phyloP scores from a whole-genome alignment of 1,140 invertebrate species.

The Trypoxylus dichotomus region DNA sequence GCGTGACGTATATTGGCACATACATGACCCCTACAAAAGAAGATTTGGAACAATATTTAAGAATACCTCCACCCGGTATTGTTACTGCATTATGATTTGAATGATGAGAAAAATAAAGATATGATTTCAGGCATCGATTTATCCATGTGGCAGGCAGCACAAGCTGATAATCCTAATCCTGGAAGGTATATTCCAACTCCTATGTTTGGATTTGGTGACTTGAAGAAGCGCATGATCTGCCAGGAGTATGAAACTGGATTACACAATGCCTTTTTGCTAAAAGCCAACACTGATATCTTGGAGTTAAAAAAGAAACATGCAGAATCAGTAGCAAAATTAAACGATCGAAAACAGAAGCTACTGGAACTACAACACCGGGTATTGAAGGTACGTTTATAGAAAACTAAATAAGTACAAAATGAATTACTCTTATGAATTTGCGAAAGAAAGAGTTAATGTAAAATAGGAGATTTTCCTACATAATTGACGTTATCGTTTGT shows the following conservation, averaged over 20 bases:
- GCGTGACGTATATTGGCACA: conserved; percentile 61
- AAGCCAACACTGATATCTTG: conserved; percentile 75
- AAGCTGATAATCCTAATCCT: conserved; percentile 89
- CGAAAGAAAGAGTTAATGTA: no score
- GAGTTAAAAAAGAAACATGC: conserved; percentile 74
- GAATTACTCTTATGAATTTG: no score
- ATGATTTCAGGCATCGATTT: conserved; percentile 67
- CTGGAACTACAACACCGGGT: conserved; percentile 76
- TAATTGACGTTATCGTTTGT: no score
- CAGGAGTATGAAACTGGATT: conserved; percentile 81
- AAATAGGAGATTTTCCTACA: no score
- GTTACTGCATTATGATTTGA: not conserved
- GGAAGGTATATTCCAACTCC: conserved; percentile 87
- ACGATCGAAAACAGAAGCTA: conserved; percentile 74
- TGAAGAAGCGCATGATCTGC: conserved; percentile 81
- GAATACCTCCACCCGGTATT: conserved; percentile 78
- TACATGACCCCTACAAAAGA: conserved; percentile 68
- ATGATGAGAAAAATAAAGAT: not conserved
- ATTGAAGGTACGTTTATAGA: conserved; percentile 63
- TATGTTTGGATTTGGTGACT: conserved; percentile 85
- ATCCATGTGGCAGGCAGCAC: conserved; percentile 86
- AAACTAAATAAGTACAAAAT: no score
- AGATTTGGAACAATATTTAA: conserved; percentile 86
- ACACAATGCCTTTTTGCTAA: conserved; percentile 73
- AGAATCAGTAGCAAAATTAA: conserved; percentile 69